Evolutionary conservation across 1,140 invertebrate genomes (phyloP).

Genomic region (Brachionus angularis): DNA sequence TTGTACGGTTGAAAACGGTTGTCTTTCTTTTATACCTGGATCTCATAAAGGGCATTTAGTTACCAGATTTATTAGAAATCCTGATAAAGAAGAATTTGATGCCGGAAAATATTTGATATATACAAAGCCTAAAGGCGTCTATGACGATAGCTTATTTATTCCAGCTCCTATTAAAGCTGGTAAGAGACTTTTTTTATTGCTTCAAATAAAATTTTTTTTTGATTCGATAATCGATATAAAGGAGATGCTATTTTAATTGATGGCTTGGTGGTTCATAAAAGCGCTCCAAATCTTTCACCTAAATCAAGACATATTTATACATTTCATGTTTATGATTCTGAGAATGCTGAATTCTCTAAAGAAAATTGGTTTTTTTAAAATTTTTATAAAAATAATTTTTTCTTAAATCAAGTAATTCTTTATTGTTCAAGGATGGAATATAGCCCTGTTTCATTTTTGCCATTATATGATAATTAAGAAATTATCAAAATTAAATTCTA

Average conservation of each 20-base stretch:
- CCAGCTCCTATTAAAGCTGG: conserved; percentile 75
- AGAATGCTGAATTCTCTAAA: conserved; percentile 12
- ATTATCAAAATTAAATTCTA: too few species aligned
- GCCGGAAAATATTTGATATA: conserved; percentile 61
- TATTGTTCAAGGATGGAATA: not conserved
- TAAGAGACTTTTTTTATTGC: too few species aligned
- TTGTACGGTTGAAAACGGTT: conserved; percentile 84
- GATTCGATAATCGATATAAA: too few species aligned
- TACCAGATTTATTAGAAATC: conserved; percentile 68
- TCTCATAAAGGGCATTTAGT: conserved; percentile 70
- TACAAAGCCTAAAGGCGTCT: conserved; percentile 61
- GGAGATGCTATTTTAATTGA: conserved; percentile 82
- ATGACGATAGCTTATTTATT: conserved; percentile 72
- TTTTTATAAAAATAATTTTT: not conserved
- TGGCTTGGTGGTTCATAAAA: conserved; percentile 86
- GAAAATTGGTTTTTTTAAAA: conserved; percentile 44
- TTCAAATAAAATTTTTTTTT: too few species aligned
- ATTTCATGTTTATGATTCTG: conserved; percentile 60
- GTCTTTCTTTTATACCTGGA: conserved; percentile 81
- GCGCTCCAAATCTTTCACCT: conserved; percentile 74
- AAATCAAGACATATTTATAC: conserved; percentile 87
- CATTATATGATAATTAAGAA: conserved; percentile 30
- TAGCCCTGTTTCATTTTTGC: conserved; percentile 27
- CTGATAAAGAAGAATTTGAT: conserved; percentile 59
- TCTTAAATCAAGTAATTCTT: not conserved